phyloP scores from a whole-genome alignment of 2,797 vertebrate genomes.

The Chrosomus eos region DNA sequence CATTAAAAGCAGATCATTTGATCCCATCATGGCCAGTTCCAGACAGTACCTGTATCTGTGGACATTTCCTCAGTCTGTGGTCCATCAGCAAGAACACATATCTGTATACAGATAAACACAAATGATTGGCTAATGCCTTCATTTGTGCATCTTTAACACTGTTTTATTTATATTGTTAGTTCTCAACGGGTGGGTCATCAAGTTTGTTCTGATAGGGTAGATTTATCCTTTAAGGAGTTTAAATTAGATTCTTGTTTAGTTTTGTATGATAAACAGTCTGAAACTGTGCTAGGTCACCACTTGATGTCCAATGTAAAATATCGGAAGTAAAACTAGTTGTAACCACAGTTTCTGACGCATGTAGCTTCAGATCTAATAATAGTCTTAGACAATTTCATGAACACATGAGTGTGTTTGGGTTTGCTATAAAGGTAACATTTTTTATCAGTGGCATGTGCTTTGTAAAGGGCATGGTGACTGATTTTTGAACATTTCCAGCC shows the following conservation, averaged over 20 bases:
- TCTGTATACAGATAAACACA: neutral
- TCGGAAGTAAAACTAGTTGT: neutral
- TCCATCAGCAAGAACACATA: neutral
- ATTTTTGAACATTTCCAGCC: too few relatives aligned
- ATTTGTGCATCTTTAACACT: neutral
- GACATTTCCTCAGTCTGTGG: neutral
- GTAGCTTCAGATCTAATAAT: neutral
- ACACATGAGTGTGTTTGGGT: too few relatives aligned
- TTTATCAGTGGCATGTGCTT: too few relatives aligned
- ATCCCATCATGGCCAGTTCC: neutral
- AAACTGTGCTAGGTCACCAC: neutral
- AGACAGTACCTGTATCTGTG: neutral
- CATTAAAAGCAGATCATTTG: neutral
- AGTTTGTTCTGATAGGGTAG: neutral
- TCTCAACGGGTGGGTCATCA: neutral
- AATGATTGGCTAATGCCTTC: neutral
- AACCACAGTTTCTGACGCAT: neutral
- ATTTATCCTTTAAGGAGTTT: neutral
- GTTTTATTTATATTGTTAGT: neutral
- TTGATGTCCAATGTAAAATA: neutral
- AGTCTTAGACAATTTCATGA: neutral
- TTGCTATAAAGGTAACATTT: too few relatives aligned
- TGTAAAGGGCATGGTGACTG: too few relatives aligned
- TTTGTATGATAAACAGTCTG: neutral
- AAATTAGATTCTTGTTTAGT: neutral